Conservation (phyloP, 2,888 invertebrate species). For the Gryllus longicercus region DNA sequence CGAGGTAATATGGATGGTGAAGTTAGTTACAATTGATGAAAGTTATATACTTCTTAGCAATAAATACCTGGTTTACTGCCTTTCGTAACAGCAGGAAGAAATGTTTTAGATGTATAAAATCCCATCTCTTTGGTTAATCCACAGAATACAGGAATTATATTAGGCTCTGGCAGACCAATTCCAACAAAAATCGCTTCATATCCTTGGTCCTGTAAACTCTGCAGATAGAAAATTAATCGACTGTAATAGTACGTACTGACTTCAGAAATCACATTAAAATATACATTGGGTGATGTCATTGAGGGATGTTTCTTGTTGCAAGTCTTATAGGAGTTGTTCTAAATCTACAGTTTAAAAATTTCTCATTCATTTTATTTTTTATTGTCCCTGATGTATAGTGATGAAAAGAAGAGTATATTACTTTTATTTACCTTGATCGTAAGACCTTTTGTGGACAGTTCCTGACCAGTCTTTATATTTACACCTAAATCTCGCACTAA, state of each 20-base stretch:
- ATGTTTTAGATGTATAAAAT: slow-evolving; percentile 92
- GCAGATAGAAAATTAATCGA: slow-evolving; percentile 37
- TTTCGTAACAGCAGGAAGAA: slow-evolving; percentile 80
- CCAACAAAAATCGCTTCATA: slow-evolving; percentile 79
- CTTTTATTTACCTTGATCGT: slow-evolving; percentile 60
- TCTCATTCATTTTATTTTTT: neutral
- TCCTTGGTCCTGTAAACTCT: slow-evolving; percentile 64
- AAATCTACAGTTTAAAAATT: neutral
- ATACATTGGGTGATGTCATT: too few relatives aligned
- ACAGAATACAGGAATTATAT: slow-evolving; percentile 71
- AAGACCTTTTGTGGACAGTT: slow-evolving; percentile 67
- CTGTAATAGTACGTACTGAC: neutral
- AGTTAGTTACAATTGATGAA: too few relatives aligned
- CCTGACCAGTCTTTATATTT: slow-evolving; percentile 71
- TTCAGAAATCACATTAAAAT: neutral
- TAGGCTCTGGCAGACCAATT: slow-evolving; percentile 88
- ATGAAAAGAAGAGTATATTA: neutral
- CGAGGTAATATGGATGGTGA: too few relatives aligned
- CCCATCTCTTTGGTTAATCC: slow-evolving; percentile 74
- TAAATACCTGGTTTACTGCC: slow-evolving; percentile 79
- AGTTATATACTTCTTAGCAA: too few relatives aligned
- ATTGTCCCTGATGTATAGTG: too few relatives aligned
- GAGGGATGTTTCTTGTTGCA: too few relatives aligned
- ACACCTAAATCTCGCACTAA: slow-evolving; percentile 91
- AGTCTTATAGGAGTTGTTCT: too few relatives aligned